Base-by-base conservation (phyloP, 30 jellyfish, hydroid and myxozoan species). In the Aurelia aurita complex sp. Pacific region DNA sequence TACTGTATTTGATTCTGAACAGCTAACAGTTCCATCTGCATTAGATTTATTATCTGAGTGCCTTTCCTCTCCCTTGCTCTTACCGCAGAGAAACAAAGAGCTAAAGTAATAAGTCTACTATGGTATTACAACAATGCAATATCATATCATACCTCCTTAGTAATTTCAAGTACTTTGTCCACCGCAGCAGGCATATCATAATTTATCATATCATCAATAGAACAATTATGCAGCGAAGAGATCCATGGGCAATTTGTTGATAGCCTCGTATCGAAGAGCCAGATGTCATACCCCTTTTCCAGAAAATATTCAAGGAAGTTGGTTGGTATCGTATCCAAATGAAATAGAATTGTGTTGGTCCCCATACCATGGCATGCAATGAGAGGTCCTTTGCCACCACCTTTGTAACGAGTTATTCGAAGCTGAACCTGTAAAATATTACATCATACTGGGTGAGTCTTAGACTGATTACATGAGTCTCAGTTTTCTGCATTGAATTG, bases 351-450 rank as follows among this genome's bases (percentile, higher is more conserved):
- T 5, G 89, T 18, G 80, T 73, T 55, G 29, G 83, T 81, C 19
- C 91, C 97, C 90, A 89, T 29, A 2, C 97, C 97, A 74, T 80
- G 91, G 1, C 69, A 51, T 0, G 86, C 89, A 11, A 89, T 42
- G 17, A 89, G 74, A 10, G 97, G 97, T n/a, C 97, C 97, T 73
- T 81, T 89, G 18, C 86, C 76, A 10, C 97, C 97, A 16, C 97
- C 97, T 32, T 74, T 69, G 81, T 77, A 89, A 0, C 97, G 90
- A 16, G 93, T 89, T 1, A 89, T n/a, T 14, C 83, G 92, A 40
- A 89, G 88, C 54, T 89, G 92, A 50, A 89, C 83, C 97, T 87
- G 65, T 4, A 62, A 88, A 9, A 74, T 2, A 67, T 55, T 69
- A 69, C 6, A 69, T 10, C 14, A 46, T 46, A 7, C 1, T 9